phyloP scores from a whole-genome alignment of 1,140 invertebrate species.

The Lerema accius region DNA sequence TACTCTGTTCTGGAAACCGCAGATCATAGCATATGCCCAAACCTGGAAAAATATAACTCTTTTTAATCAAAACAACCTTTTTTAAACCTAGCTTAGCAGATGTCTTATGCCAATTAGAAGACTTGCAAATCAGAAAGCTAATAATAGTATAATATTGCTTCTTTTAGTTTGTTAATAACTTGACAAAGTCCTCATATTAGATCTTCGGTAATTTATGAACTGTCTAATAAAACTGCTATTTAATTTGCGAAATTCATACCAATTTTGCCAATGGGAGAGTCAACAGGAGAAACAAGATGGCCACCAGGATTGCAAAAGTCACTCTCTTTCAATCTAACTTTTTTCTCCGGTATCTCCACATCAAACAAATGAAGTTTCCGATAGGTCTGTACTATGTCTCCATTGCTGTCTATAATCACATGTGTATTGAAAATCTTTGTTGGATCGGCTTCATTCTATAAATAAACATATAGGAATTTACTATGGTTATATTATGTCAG shows the following conservation, averaged over 20 bases:
- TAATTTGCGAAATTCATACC: too few species aligned
- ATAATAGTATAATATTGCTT: too few species aligned
- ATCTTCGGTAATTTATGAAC: too few species aligned
- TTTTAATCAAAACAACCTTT: too few species aligned
- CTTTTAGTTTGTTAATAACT: too few species aligned
- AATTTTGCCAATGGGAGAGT: conserved; percentile 66
- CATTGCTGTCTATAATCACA: conserved; percentile 91
- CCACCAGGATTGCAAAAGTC: conserved; percentile 87
- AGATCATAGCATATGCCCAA: conserved; percentile 93
- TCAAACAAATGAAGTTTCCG: conserved; percentile 97
- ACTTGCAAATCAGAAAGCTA: too few species aligned
- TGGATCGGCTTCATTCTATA: conserved; percentile 70
- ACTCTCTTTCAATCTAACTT: conserved; percentile 90
- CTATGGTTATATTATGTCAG: too few species aligned
- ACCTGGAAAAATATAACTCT: conserved; percentile 43
- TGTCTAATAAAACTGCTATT: too few species aligned
- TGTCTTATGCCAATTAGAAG: too few species aligned
- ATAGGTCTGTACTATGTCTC: conserved; percentile 90
- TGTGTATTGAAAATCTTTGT: conserved; percentile 92
- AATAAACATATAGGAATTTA: too few species aligned
- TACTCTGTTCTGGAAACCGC: conserved; percentile 94
- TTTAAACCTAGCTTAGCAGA: too few species aligned
- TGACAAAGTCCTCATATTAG: too few species aligned
- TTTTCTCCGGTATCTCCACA: conserved; percentile 92
- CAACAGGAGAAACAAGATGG: conserved; percentile 83